Percentiles rank a stretch among this genome's conserved stretches.
Evolutionary conservation across 2,888 invertebrate species (phyloP).

Genomic region (Schrankia costaestrigalis): DNA sequence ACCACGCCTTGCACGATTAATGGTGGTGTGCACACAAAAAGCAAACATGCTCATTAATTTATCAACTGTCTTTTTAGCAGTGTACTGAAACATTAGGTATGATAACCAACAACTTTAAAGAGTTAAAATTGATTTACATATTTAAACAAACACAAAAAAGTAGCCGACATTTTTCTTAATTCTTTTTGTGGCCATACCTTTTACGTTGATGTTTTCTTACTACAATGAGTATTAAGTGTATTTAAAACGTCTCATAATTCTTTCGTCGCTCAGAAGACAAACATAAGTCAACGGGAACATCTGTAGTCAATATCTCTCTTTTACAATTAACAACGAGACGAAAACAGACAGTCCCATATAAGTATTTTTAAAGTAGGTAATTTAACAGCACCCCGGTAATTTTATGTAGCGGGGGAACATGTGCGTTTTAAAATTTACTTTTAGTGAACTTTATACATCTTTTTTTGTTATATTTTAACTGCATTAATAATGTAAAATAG

Average conservation of each 20-base stretch:
- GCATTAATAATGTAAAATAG: conserved; percentile 19
- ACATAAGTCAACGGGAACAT: conserved; percentile 70
- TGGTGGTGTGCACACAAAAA: conserved; percentile 74
- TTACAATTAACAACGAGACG: conserved; percentile 73
- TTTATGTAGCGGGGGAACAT: conserved; percentile 38
- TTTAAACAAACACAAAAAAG: conserved; percentile 32
- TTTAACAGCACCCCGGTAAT: conserved; percentile 52
- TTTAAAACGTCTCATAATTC: conserved; percentile 71
- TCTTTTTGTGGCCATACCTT: conserved; percentile 43
- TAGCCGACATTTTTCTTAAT: conserved; percentile 43
- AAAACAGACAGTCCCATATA: conserved; percentile 60
- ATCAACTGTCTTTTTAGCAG: conserved; percentile 78
- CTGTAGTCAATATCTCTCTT: conserved; percentile 75
- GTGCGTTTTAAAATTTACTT: conserved; percentile 22
- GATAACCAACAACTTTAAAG: conserved; percentile 56
- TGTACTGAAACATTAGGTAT: conserved; percentile 58
- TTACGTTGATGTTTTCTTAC: conserved; percentile 32
- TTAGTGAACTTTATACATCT: conserved; percentile 18
- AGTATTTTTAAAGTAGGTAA: conserved; percentile 70
- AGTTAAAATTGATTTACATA: conserved; percentile 33
- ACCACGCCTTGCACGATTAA: conserved; percentile 78
- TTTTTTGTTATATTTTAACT: conserved; percentile 1
- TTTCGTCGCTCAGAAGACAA: conserved; percentile 53
- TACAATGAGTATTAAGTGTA: conserved; percentile 52
- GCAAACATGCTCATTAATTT: conserved; percentile 78